These are phyloP conservation scores for Lithophane socia DNA, from an alignment of 2,888 invertebrate species.

Conservation along the genomic window DNA sequence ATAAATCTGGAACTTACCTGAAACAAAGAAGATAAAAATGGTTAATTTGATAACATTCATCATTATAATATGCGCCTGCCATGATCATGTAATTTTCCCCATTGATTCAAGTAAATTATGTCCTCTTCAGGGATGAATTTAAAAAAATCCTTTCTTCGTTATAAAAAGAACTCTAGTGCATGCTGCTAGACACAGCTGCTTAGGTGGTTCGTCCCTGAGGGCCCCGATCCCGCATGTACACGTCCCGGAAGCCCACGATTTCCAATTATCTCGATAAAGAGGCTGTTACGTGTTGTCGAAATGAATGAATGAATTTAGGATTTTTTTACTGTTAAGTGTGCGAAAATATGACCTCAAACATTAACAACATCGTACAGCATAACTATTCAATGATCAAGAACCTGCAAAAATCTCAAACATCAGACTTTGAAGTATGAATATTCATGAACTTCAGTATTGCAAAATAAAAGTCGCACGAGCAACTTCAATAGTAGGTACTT, in stretches of 20 bases:
- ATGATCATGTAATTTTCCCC: neutral
- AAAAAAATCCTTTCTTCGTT: neutral
- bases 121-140: neutral
- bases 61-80: neutral
- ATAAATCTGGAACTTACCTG: constrained; percentile 52
- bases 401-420: constrained; percentile 1
- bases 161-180: neutral
- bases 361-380: neutral
- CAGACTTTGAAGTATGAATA: constrained; percentile 24
- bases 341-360: neutral
- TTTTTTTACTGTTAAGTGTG: neutral
- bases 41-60: neutral
- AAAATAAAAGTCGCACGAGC: constrained; percentile 23
- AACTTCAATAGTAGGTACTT: constrained; percentile 13
- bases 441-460: constrained; percentile 28
- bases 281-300: neutral
- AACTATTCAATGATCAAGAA: neutral
- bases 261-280: too few relatives aligned
- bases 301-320: neutral
- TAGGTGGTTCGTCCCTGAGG: too few relatives aligned
- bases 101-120: neutral
- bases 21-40: constrained; percentile 27
- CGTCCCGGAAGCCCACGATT: too few relatives aligned
- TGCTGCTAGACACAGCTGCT: neutral
- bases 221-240: too few relatives aligned